Conservation (phyloP, 2,113 vertebrate genomes). For the Willisornis vidua region DNA sequence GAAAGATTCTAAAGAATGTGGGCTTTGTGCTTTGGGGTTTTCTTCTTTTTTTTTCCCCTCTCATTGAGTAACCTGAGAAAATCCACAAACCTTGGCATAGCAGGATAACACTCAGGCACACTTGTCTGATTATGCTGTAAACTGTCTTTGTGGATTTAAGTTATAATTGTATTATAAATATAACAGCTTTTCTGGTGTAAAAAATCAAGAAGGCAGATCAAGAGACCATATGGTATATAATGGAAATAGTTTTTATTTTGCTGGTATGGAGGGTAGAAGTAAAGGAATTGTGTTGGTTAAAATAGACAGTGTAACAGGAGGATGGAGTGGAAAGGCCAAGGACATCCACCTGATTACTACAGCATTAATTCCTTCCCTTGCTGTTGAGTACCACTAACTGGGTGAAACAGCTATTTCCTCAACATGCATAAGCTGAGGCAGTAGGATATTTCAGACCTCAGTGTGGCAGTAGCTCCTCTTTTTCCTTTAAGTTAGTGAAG, state of each 20-base stretch:
- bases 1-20: neutral
- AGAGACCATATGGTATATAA: neutral
- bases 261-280: neutral
- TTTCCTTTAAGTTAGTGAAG: neutral
- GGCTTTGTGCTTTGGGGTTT: neutral
- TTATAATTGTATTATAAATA: slow-evolving; percentile 17
- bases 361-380: neutral
- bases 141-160: neutral
- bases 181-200: slow-evolving; percentile 29
- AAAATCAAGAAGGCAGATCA: slow-evolving; percentile 23
- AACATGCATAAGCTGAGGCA: neutral
- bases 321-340: slow-evolving; percentile 29
- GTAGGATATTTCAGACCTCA: neutral
- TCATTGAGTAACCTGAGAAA: neutral
- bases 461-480: neutral
- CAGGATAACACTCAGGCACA: neutral
- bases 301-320: neutral
- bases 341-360: slow-evolving; percentile 8
- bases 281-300: slow-evolving; percentile 26
- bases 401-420: slow-evolving; percentile 5
- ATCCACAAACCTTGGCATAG: neutral
- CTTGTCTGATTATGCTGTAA: neutral
- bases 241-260: slow-evolving; percentile 25
- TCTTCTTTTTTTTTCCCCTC: fast-evolving
- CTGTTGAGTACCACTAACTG: neutral